Percentiles rank a stretch among this genome's conserved stretches.
phyloP scores from a whole-genome alignment of 92 coral and sea anemone genomes.

The Porites lobata region DNA sequence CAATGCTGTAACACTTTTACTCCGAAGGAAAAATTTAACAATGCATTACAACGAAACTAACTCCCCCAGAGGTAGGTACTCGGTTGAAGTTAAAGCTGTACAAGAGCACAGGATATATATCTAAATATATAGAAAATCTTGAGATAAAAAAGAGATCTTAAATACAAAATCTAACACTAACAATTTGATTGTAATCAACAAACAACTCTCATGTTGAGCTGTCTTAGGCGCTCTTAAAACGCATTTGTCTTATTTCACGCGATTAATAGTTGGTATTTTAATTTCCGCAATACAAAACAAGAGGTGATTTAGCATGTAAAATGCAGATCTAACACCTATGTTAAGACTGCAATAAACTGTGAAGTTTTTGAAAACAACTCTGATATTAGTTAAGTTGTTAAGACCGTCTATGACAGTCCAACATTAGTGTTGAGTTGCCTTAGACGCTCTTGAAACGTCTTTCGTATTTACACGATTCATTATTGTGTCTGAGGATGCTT shows the following conservation, averaged over 20 bases:
- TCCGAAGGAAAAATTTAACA: not conserved
- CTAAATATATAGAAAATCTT: not conserved
- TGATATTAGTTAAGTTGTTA: too few relatives aligned
- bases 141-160: too few relatives aligned
- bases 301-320: not conserved
- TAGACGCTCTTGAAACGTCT: conserved; percentile 19
- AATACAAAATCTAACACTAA: too few relatives aligned
- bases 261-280: not conserved
- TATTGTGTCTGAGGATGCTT: conserved; percentile 33
- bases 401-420: not conserved
- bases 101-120: conserved; percentile 12
- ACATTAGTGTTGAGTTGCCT: conserved; percentile 1
- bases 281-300: conserved; percentile 4
- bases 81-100: conserved; percentile 14
- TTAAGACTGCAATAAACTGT: not conserved
- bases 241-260: too few relatives aligned
- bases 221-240: too few relatives aligned
- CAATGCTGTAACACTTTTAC: not conserved
- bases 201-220: too few relatives aligned
- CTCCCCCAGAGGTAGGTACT: conserved; percentile 18
- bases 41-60: conserved; percentile 7
- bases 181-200: too few relatives aligned
- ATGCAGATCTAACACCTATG: not conserved
- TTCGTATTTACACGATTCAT: conserved; percentile 7
- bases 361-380: too few relatives aligned